Conservation (phyloP, 2,797 vertebrate genomes). For the Phataginus tricuspis region DNA sequence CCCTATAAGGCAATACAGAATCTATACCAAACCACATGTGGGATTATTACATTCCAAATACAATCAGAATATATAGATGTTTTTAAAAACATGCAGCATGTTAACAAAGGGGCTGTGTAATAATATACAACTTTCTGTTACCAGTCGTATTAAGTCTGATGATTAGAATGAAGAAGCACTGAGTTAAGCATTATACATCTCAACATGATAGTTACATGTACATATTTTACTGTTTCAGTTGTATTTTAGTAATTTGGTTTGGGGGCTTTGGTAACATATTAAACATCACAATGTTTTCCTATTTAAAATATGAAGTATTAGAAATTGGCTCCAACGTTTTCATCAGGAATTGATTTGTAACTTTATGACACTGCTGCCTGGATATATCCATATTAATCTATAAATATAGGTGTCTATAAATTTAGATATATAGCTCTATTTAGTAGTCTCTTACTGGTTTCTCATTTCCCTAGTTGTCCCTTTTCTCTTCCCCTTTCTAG, state of each 20-base stretch:
- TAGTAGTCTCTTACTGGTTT: background rate
- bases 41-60: conserved; percentile 11
- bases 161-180: background rate
- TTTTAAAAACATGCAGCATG: background rate
- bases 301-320: background rate
- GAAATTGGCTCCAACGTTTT: background rate
- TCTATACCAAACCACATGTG: conserved; percentile 7
- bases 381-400: too few relatives aligned
- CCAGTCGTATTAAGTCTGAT: background rate
- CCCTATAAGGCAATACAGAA: conserved; percentile 3
- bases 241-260: background rate
- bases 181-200: background rate
- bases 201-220: background rate
- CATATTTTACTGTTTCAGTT: background rate
- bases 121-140: background rate
- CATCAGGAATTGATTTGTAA: background rate
- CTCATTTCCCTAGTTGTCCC: background rate
- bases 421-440: background rate
- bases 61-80: background rate
- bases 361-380: background rate
- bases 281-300: background rate
- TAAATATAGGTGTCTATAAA: too few relatives aligned
- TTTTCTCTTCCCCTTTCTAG: background rate
- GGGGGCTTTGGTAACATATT: background rate
- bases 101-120: background rate